Percentiles rank a stretch among this genome's conserved stretches.
Evolutionary conservation across 2,797 vertebrate genomes (phyloP).

Genomic region (Antrozous pallidus): DNA sequence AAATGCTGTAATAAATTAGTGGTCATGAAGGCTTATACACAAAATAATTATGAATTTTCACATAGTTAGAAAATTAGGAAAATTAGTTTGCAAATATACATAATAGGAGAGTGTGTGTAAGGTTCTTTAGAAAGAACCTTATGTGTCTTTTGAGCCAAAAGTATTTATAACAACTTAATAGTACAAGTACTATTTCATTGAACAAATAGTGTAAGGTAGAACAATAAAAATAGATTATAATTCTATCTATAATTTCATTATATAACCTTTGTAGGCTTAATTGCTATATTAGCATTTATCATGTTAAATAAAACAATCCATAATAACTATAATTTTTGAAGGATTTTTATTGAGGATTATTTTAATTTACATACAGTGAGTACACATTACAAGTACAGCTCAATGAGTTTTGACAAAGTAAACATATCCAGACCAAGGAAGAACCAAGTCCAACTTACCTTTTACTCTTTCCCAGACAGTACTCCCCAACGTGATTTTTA

Average conservation of each 20-base stretch:
- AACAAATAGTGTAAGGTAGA: slow-evolving; percentile 13
- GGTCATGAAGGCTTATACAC: not conserved
- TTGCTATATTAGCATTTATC: slow-evolving; percentile 5
- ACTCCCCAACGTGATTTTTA: no score
- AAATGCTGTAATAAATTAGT: slow-evolving; percentile 42
- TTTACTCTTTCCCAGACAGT: not conserved
- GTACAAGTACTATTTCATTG: not conserved
- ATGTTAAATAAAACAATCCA: slow-evolving; percentile 39
- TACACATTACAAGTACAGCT: not conserved
- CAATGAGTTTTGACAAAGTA: not conserved
- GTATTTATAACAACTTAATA: slow-evolving; percentile 32
- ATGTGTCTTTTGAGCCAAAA: not conserved
- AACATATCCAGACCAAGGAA: not conserved
- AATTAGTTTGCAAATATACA: slow-evolving; percentile 10
- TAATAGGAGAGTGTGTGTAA: not conserved
- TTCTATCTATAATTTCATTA: slow-evolving; percentile 10
- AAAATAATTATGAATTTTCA: slow-evolving; percentile 27
- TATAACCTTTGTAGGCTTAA: not conserved
- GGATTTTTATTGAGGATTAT: not conserved
- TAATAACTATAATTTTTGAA: not conserved
- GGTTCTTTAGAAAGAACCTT: not conserved
- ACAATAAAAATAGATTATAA: not conserved
- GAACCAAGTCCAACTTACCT: not conserved
- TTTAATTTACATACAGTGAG: not conserved
- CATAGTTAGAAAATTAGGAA: slow-evolving; percentile 17